Base-by-base conservation (phyloP, 2,797 vertebrate species). In the Poeciliopsis gracilis region DNA sequence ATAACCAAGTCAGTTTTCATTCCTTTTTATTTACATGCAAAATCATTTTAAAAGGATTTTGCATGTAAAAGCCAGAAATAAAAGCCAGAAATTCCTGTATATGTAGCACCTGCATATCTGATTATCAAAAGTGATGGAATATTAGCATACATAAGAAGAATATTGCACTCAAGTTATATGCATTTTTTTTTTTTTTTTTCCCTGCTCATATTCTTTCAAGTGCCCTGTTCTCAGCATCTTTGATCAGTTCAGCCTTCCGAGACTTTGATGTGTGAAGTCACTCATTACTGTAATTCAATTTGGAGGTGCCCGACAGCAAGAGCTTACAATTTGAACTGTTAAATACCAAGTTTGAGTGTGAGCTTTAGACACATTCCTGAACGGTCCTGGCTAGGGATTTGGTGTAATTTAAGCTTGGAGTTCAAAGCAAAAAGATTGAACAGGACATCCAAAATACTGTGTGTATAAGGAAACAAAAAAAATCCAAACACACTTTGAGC, bases 211-310 rank as follows among this genome's bases (percentile, higher is more conserved):
- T 67, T 2, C 46, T 82, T 79, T 86, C 57, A 81, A 71, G 43
- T 77, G 38, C 47, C 47, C 61, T 51, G 57, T 85, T 84, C 66
- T 46, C 59, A 81, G 57, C 79, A 71, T 79, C 61, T 66, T 46
- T 18, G 43, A 45, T 55, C 46, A 41, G 51, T 53, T 85, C 76
- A 49, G 30, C 63, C 28, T 41, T 72, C 38, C 18, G 66, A 53
- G 66, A 72, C 82, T 87, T 84, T 81, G 76, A 88, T 72, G 59
- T 86, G 33, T 59, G 67, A 87, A 73, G 49, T 53, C 10, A 0
- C 20, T 70, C 76, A 63, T 80, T 84, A 55, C 25, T 72, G 41
- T 70, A 77, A 82, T 74, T 1, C 51, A 47, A 20, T 79, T 78
- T 70, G 43, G 5, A 30, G 45, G 16, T 47, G 13, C n/a, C 41